phyloP scores from a whole-genome alignment of 2,888 invertebrate genomes.

The Drosophila lacicola region DNA sequence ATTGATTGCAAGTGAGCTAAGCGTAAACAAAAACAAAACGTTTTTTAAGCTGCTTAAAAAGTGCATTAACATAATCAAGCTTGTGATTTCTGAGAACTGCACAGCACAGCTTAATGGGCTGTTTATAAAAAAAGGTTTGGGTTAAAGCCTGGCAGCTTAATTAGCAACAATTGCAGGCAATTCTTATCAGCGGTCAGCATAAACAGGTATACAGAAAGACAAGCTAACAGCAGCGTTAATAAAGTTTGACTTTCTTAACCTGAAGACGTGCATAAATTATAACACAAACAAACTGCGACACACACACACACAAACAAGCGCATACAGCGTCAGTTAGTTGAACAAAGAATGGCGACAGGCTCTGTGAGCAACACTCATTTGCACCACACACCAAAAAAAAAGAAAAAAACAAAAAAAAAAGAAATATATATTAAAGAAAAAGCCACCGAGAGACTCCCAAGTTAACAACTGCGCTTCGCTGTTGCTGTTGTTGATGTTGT shows the following conservation, averaged over 20 bases:
- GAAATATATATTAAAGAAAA: slow-evolving; percentile 70
- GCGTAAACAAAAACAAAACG: slow-evolving; percentile 24
- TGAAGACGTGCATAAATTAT: slow-evolving; percentile 79
- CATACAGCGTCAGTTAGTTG: slow-evolving; percentile 33
- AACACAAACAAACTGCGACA: slow-evolving; percentile 49
- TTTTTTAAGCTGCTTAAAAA: slow-evolving; percentile 22
- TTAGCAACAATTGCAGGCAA: slow-evolving; percentile 27
- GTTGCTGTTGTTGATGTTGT: slow-evolving; percentile 30
- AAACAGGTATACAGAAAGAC: slow-evolving; percentile 29
- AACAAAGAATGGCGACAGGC: slow-evolving; percentile 74
- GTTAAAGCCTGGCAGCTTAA: slow-evolving; percentile 2
- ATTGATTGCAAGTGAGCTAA: slow-evolving; percentile 31
- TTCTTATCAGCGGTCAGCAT: slow-evolving; percentile 38
- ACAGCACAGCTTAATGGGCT: not conserved
- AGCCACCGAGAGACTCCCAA: slow-evolving; percentile 55
- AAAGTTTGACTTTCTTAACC: slow-evolving; percentile 77
- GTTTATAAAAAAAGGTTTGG: slow-evolving; percentile 2
- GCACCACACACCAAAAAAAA: slow-evolving; percentile 48
- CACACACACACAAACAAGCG: slow-evolving; percentile 21
- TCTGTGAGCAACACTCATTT: slow-evolving; percentile 66
- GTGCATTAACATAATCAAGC: slow-evolving; percentile 25
- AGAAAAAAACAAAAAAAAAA: slow-evolving; percentile 30
- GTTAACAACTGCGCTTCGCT: slow-evolving; percentile 28
- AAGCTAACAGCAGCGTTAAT: slow-evolving; percentile 40
- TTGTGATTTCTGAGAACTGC: not conserved